Evolutionary conservation across 1,140 invertebrate species (phyloP).

Genomic region (Paraescarpia echinospica): DNA sequence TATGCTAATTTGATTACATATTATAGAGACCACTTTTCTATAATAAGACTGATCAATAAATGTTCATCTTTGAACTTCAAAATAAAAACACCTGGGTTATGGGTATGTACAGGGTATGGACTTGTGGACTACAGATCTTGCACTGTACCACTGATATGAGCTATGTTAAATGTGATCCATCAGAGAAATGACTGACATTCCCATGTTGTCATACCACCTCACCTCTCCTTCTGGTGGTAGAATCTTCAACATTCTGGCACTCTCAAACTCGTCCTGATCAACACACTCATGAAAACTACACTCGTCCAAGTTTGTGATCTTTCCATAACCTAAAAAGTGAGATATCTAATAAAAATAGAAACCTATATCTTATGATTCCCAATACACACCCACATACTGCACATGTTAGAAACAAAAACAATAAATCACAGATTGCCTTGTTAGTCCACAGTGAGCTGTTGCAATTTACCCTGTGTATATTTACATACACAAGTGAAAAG

Average conservation of each 20-base stretch:
- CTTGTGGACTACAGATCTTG: no score
- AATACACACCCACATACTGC: no score
- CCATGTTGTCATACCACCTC: constrained; percentile 11
- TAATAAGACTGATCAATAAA: no score
- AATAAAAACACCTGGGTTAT: no score
- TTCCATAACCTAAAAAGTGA: constrained; percentile 41
- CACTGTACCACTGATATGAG: not conserved
- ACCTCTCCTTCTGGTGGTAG: constrained; percentile 48
- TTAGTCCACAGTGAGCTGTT: not conserved
- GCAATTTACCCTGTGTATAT: not conserved
- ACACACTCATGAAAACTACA: constrained; percentile 50
- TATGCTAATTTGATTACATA: no score
- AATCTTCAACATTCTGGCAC: constrained; percentile 36
- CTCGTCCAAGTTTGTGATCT: constrained; percentile 41
- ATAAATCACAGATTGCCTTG: no score
- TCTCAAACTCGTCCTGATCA: constrained; percentile 40
- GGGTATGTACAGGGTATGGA: no score
- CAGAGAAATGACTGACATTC: not conserved
- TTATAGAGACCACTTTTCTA: no score
- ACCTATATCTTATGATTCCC: not conserved
- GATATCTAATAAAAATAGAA: not conserved
- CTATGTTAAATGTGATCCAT: not conserved
- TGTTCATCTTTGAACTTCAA: no score
- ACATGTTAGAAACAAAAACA: no score
- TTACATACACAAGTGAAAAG: not conserved